phyloP scores from a whole-genome alignment of 2,113 vertebrate species.

The Dicerorhinus sumatrensis region DNA sequence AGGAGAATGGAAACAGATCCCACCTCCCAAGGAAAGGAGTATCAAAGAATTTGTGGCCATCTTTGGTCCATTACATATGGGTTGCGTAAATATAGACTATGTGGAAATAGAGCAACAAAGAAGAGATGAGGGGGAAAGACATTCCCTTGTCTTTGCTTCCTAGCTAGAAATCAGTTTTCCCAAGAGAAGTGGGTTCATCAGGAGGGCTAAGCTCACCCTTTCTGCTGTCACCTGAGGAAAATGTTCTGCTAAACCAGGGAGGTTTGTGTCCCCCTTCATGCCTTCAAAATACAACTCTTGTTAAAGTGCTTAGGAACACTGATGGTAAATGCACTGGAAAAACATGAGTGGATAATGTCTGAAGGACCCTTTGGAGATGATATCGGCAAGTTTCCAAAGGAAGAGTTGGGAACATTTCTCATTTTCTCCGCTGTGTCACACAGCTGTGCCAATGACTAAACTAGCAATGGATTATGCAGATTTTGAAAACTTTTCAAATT shows the following conservation, averaged over 20 bases:
- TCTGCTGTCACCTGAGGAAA: slow-evolving; percentile 11
- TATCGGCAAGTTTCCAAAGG: slow-evolving; percentile 9
- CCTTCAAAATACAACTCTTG: slow-evolving; percentile 13
- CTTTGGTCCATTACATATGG: not conserved
- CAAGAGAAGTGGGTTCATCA: not conserved
- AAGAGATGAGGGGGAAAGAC: not conserved
- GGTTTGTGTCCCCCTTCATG: not conserved
- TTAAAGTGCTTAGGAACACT: not conserved
- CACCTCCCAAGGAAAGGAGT: not conserved
- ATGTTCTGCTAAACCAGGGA: not conserved
- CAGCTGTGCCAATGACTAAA: not conserved
- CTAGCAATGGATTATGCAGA: not conserved
- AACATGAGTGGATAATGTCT: not conserved
- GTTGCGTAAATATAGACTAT: not conserved
- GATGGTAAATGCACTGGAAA: not conserved
- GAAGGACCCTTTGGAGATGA: slow-evolving; percentile 9
- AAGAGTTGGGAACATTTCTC: slow-evolving; percentile 50
- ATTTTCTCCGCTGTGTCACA: slow-evolving; percentile 52
- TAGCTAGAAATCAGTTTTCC: not conserved
- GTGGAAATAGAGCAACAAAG: not conserved
- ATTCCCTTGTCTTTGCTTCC: not conserved
- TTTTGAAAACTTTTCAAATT: slow-evolving; percentile 1
- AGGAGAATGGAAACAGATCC: not conserved
- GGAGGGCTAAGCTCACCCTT: not conserved
- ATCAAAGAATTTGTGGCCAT: not conserved